Evolutionary conservation across 2,797 vertebrate genomes (phyloP), one percentile per base, ranked within the genome.

Genomic region (Margarornis squamiger): DNA sequence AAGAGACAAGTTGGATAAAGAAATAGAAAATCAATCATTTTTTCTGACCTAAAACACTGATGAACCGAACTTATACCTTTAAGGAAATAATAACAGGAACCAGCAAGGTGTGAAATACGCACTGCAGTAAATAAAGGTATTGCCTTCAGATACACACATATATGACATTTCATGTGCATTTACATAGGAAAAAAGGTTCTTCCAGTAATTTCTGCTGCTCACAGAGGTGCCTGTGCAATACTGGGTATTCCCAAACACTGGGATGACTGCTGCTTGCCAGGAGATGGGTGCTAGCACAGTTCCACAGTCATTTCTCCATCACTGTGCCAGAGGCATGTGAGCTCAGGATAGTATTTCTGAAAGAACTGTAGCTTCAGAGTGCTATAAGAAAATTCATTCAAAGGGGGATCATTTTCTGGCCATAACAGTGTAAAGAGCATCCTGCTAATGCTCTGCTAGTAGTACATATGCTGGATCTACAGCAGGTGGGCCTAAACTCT

Each of bases 221-320:
- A 1, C 34, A 73, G 57, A 57, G 41, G 11, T 67, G 22, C 43
- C 49, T 65, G 27, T 87, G 49, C 48, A 24, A 5, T 48, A 14
- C 26, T 70, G 63, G 24, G 68, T 0, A 22, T 76, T 75, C 46
- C 43, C 46, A 75, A 23, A 34, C 7, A 15, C 41, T 29, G 46
- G 27, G 7, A 21, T 88, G 55, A 38, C 45, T 45, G 55, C 43
- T 89, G 29, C 29, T 76, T 63, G n/a, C 51, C 26, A 32, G 24
- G 30, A 0, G 0, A 34, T 54, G 34, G 9, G 6, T 65, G 27
- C 10, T 43, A 46, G 18, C 46, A 36, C 2, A 4, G 62, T 43
- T 41, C 45, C 62, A 43, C 1, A 32, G 12, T 32, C 21, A 21
- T 67, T 46, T 43, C 58, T 61, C 49, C 19, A 4, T 20, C 14